Percentiles rank a stretch among this genome's conserved stretches.
phyloP scores from a whole-genome alignment of 2,888 invertebrate genomes.

The Mamestra brassicae region DNA sequence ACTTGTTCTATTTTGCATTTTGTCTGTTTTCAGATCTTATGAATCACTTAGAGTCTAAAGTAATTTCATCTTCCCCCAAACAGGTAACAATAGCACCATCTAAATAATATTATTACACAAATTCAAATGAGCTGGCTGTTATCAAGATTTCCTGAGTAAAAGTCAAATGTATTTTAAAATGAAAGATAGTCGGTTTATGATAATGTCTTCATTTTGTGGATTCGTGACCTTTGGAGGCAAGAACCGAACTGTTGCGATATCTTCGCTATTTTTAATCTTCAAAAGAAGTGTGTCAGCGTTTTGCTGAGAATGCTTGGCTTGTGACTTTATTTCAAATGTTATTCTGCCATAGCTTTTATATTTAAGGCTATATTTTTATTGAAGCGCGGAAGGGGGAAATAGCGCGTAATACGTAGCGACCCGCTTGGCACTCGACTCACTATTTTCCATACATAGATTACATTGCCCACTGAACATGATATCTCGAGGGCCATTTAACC shows the following conservation, averaged over 20 bases:
- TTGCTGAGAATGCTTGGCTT: constrained; percentile 17
- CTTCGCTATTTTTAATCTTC: constrained; percentile 38
- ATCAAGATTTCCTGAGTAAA: constrained; percentile 62
- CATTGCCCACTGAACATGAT: constrained; percentile 6
- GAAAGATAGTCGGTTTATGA: constrained; percentile 65
- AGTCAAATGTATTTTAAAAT: constrained; percentile 66
- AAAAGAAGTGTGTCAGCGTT: constrained; percentile 22
- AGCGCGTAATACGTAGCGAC: constrained; percentile 13
- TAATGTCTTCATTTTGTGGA: constrained; percentile 59
- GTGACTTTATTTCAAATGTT: constrained; percentile 32
- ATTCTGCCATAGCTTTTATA: constrained; percentile 13
- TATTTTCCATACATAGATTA: constrained; percentile 7
- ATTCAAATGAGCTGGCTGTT: constrained; percentile 62
- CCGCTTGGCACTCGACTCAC: constrained; percentile 19
- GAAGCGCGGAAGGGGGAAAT: constrained; percentile 9
- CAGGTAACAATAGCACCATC: constrained; percentile 47
- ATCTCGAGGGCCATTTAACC: constrained; percentile 1
- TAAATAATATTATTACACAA: constrained; percentile 57
- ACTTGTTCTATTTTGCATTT: constrained; percentile 3
- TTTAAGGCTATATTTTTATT: constrained; percentile 15
- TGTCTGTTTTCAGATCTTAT: background rate
- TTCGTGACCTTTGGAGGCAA: constrained; percentile 45
- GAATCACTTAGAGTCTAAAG: constrained; percentile 3
- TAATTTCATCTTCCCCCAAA: constrained; percentile 6
- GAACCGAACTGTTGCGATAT: constrained; percentile 36